Percentiles rank a stretch among this genome's conserved stretches.
These are phyloP conservation scores for Trichosurus vulpecula DNA, from an alignment of 2,797 vertebrate genomes.

Conservation along the genomic window DNA sequence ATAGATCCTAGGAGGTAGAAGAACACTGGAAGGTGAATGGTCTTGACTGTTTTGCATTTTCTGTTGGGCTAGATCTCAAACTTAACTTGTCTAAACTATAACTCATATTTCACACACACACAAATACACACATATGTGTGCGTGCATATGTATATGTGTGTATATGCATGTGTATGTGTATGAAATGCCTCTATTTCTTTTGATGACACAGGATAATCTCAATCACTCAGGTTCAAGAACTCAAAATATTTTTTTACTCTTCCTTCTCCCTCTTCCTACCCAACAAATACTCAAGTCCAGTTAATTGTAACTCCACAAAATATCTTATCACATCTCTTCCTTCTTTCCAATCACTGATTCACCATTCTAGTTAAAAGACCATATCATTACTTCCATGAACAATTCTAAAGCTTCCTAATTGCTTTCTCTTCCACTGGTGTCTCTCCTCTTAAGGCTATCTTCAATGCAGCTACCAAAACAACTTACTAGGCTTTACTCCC, in stretches of 20 bases:
- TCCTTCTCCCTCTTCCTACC: neutral
- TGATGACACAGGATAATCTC: too few relatives aligned
- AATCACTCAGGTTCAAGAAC: neutral
- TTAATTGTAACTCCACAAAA: neutral
- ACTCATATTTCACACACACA: neutral
- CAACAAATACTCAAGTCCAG: neutral
- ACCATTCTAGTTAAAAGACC: neutral
- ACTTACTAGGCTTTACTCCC: neutral
- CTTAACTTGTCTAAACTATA: neutral
- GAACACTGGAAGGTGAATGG: neutral
- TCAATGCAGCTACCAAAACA: neutral
- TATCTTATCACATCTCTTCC: neutral
- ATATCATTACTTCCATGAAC: neutral
- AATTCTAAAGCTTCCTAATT: neutral
- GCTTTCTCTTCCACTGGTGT: neutral
- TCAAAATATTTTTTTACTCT: neutral
- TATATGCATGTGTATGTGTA: neutral
- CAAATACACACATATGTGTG: too few relatives aligned
- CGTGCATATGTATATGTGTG: too few relatives aligned
- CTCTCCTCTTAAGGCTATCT: neutral
- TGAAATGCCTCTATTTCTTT: neutral
- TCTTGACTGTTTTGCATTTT: neutral
- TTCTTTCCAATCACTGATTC: too few relatives aligned
- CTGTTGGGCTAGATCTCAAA: neutral
- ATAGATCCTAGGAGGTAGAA: neutral